phyloP scores from a whole-genome alignment of 2,113 vertebrate species.

The Tragelaphus strepsiceros region DNA sequence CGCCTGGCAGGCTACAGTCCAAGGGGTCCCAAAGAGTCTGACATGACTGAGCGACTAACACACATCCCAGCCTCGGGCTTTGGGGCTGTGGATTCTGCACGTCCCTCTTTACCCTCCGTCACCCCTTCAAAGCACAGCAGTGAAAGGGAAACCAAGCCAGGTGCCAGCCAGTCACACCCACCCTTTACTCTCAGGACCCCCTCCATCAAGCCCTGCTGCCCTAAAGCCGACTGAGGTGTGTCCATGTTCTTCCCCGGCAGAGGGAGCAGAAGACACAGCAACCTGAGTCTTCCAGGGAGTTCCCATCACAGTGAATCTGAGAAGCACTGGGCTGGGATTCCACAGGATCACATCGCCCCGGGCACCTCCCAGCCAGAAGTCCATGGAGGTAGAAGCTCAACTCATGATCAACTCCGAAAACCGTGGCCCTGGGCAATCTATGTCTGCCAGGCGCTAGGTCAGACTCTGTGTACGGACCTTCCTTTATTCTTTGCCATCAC shows the following conservation, averaged over 20 bases:
- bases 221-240: rapidly evolving
- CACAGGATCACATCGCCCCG: rapidly evolving
- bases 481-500: background rate
- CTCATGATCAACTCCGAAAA: rapidly evolving
- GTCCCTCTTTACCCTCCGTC: rapidly evolving
- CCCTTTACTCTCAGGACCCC: background rate
- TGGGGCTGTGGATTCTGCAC: rapidly evolving
- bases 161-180: background rate
- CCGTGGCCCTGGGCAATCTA: rapidly evolving
- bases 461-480: rapidly evolving
- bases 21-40: background rate
- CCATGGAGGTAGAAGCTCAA: rapidly evolving
- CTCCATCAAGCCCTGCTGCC: background rate
- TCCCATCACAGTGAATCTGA: rapidly evolving
- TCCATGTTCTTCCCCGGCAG: rapidly evolving
- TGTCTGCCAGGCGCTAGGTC: background rate
- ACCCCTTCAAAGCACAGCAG: background rate
- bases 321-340: too few species aligned
- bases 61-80: background rate
- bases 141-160: background rate
- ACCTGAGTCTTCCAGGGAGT: background rate
- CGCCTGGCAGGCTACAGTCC: background rate
- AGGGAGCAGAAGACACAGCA: too few species aligned
- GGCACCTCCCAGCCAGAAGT: background rate
- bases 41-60: background rate